Percentiles rank a stretch among this genome's conserved stretches.
Evolutionary conservation across 2,113 vertebrate species (phyloP).

Genomic region (Tenrec ecaudatus): DNA sequence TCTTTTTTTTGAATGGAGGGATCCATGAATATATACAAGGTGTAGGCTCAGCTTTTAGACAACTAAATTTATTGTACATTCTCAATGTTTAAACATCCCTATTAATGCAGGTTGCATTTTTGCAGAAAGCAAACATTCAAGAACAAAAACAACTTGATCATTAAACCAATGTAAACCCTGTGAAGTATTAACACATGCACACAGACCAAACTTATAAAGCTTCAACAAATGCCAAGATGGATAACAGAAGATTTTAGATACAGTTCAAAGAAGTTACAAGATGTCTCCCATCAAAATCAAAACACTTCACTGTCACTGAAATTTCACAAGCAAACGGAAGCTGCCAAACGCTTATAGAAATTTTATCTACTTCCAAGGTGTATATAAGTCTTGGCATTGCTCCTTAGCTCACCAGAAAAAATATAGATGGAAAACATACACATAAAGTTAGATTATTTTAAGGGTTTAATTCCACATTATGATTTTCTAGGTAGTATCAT

Average conservation of each 20-base stretch:
- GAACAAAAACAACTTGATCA: neutral
- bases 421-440: conserved; percentile 58
- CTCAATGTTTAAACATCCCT: neutral
- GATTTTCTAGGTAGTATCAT: conserved; percentile 46
- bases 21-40: neutral
- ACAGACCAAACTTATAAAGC: conserved; percentile 1
- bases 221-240: conserved; percentile 52
- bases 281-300: conserved; percentile 66
- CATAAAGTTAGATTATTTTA: conserved; percentile 45
- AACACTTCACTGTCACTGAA: conserved; percentile 68
- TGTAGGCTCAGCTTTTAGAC: neutral
- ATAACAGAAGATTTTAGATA: conserved; percentile 51
- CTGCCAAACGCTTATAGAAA: conserved; percentile 65
- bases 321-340: conserved; percentile 67
- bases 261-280: conserved; percentile 65
- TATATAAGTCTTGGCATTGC: conserved; percentile 2
- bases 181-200: neutral
- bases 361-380: conserved; percentile 50
- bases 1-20: neutral
- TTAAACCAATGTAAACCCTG: neutral
- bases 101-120: neutral
- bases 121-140: neutral
- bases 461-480: conserved; percentile 58
- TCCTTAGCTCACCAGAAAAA: conserved; percentile 55
- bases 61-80: neutral